These are phyloP conservation scores for Steatocranus sp. DNA, from an alignment of 2,797 vertebrate genomes.

Conservation along the genomic window DNA sequence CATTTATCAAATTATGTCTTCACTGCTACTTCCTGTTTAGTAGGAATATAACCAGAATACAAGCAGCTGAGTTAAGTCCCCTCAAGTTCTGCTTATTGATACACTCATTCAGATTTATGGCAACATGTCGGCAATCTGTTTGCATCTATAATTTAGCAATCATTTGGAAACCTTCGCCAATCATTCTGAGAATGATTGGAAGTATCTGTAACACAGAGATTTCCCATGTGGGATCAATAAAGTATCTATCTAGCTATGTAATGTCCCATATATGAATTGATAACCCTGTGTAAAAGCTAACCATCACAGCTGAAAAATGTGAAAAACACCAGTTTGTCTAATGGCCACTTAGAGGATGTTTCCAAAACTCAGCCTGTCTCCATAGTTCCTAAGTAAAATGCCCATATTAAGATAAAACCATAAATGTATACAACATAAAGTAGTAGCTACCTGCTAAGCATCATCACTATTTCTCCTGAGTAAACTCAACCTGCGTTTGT, in stretches of 20 bases:
- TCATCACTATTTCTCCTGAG: neutral
- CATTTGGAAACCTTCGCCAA: neutral
- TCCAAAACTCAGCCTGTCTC: neutral
- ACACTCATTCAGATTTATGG: neutral
- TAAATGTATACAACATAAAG: neutral
- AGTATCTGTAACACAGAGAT: neutral
- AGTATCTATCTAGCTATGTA: neutral
- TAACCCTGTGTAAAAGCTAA: neutral
- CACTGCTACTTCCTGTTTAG: neutral
- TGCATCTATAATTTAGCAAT: neutral
- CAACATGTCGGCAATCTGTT: neutral
- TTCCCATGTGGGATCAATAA: neutral
- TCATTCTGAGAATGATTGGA: neutral
- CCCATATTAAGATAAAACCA: neutral
- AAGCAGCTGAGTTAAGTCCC: neutral
- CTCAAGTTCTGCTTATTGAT: neutral
- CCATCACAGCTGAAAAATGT: neutral
- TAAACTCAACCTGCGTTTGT: neutral
- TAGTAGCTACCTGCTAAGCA: neutral
- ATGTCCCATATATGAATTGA: neutral
- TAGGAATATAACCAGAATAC: neutral
- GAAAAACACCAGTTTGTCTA: neutral
- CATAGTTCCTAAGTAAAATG: rapidly evolving
- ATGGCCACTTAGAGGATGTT: neutral
- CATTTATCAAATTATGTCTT: too few species aligned